Conservation (phyloP, 1,140 invertebrate species). For the Doryteuthis pealeii region DNA sequence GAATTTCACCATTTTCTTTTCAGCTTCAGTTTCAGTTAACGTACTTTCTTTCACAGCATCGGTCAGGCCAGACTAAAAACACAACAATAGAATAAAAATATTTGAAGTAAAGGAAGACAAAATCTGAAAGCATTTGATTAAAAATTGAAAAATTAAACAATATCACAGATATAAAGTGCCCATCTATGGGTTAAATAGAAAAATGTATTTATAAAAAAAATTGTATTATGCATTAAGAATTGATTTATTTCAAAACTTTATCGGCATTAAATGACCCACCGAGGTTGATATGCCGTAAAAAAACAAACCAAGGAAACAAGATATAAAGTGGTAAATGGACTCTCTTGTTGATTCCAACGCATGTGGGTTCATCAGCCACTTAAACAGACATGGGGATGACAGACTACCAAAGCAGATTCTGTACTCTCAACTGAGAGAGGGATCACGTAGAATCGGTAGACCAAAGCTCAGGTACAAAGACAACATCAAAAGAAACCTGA, state of each 20-base stretch:
- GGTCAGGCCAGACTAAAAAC: conserved; percentile 73
- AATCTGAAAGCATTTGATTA: background rate
- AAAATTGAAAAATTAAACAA: background rate
- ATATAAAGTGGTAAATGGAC: background rate
- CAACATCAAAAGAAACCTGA: too few relatives aligned
- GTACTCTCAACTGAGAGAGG: too few relatives aligned
- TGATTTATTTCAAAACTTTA: too few relatives aligned
- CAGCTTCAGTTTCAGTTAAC: conserved; percentile 69
- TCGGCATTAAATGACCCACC: too few relatives aligned
- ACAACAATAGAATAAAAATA: background rate
- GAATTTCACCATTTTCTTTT: conserved; percentile 74
- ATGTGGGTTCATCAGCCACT: background rate
- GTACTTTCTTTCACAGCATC: conserved; percentile 71
- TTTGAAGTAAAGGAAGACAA: background rate
- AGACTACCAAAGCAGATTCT: too few relatives aligned
- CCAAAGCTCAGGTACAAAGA: too few relatives aligned
- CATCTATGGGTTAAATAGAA: too few relatives aligned
- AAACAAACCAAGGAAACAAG: background rate
- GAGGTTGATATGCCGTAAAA: too few relatives aligned
- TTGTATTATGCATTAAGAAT: too few relatives aligned
- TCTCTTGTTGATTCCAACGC: background rate
- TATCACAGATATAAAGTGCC: background rate
- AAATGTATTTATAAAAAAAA: too few relatives aligned
- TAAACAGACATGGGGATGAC: too few relatives aligned
- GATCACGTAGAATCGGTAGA: too few relatives aligned